Conservation (phyloP, 1,140 invertebrate species). For the Acromyrmex heyeri region DNA sequence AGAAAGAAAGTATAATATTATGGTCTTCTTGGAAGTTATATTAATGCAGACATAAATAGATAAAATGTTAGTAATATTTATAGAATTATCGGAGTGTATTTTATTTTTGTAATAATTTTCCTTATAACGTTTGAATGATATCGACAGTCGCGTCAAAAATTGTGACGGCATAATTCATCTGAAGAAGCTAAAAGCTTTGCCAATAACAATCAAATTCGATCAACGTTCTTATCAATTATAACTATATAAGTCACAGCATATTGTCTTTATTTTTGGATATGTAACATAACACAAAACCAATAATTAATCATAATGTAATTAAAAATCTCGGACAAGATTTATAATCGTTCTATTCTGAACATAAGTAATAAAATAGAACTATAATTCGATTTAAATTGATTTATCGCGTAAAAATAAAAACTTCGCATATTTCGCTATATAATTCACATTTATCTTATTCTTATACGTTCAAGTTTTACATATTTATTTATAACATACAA, state of each 20-base stretch:
- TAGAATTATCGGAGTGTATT: not conserved
- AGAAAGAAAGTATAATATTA: not conserved
- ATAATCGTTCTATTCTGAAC: not conserved
- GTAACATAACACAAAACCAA: not conserved
- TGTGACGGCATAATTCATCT: conserved; percentile 4
- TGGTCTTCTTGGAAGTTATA: not conserved
- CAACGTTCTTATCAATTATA: not conserved
- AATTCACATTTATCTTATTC: not conserved
- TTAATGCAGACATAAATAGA: not conserved
- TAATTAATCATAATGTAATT: conserved; percentile 6
- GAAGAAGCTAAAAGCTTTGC: not conserved
- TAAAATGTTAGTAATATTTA: not conserved
- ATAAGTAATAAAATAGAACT: not conserved
- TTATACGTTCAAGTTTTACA: not conserved
- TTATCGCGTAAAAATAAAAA: not conserved
- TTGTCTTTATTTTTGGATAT: not conserved
- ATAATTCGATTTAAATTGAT: not conserved
- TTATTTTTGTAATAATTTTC: not conserved
- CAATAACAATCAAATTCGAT: not conserved
- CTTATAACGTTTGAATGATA: not conserved
- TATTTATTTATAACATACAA: not conserved
- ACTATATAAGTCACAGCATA: not conserved
- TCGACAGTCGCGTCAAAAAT: conserved; percentile 12
- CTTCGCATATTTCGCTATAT: not conserved
- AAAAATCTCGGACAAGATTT: not conserved